Base-by-base conservation (phyloP, 2,113 vertebrate genomes). In the Amblyornis subalaris region DNA sequence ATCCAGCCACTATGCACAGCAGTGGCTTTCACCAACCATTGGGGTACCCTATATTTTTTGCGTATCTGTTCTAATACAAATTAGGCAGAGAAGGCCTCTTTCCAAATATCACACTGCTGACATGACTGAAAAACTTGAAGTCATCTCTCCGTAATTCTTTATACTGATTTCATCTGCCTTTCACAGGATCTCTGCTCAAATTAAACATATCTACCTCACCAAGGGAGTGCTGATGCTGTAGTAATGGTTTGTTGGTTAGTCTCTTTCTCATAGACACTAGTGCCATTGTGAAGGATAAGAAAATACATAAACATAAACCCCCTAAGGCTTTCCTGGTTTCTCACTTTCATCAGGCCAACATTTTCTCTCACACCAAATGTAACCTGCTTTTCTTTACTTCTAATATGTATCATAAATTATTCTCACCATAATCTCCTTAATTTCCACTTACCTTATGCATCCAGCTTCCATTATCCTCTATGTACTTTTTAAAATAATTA, bases 251-350 rank as follows among this genome's bases (percentile, higher is more conserved):
- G 15, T 40, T 69, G 14, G 13, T 35, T 33, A 70, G 12, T 70
- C 6, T 57, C 17, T 62, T 50, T 60, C 23, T n/a, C 3, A 1
- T 17, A 66, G 24, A 14, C 54, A 38, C 36, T 36, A 29, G 4
- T 28, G 25, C 22, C 35, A 65, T 9, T 40, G 9, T 35, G 29
- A 85, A 77, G 51, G 70, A 19, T 14, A 25, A 35, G 73, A 75
- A 44, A 31, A 9, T 0, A 0, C 4, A 13, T 51, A 45, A 33
- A 14, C 3, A 33, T 7, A 62, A 61, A 7, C 18, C 4, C 19
- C 28, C 24, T 18, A 35, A 51, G 74, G 45, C 6, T 64, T 67
- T 50, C 38, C 35, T 51, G 48, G 29, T 3, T 18, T 85, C 35
- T 65, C 53, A 31, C 36, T 70, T 54, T 62, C 21, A 75, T 71